phyloP scores from a whole-genome alignment of 2,113 vertebrate genomes.

The Nesoenas mayeri region DNA sequence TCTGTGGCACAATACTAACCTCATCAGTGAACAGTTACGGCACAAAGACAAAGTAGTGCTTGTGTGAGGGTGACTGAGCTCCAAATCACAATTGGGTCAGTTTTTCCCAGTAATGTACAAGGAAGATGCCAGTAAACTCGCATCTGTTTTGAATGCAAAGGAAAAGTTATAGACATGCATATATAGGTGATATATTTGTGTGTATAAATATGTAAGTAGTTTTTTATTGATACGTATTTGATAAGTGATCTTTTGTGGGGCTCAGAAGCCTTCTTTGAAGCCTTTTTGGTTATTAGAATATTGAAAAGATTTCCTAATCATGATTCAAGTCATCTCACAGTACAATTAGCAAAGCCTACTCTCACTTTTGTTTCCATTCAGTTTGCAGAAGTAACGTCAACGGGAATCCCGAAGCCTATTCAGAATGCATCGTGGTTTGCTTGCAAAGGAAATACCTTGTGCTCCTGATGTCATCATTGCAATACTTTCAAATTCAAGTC shows the following conservation, averaged over 20 bases:
- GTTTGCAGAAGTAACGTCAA: not conserved
- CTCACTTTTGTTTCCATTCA: not conserved
- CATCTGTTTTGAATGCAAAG: not conserved
- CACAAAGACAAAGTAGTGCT: not conserved
- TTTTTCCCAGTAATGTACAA: not conserved
- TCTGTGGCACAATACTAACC: not conserved
- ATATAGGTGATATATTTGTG: not conserved
- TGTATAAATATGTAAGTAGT: not conserved
- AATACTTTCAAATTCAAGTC: slow-evolving; percentile 21
- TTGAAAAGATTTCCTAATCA: not conserved
- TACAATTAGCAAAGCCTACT: not conserved
- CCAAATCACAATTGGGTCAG: not conserved
- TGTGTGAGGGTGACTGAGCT: not conserved
- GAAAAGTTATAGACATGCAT: not conserved
- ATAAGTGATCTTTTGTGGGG: not conserved
- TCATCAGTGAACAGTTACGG: not conserved
- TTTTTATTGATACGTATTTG: not conserved
- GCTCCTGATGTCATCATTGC: slow-evolving; percentile 37
- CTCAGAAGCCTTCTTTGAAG: not conserved
- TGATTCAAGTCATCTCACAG: not conserved
- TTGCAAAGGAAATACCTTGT: slow-evolving; percentile 34
- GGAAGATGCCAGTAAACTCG: not conserved
- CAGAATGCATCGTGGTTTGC: not conserved
- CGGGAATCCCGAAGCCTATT: slow-evolving; percentile 12
- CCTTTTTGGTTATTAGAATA: not conserved